These are phyloP conservation scores for Arge pagana DNA, from an alignment of 2,888 invertebrate genomes.

Conservation along the genomic window DNA sequence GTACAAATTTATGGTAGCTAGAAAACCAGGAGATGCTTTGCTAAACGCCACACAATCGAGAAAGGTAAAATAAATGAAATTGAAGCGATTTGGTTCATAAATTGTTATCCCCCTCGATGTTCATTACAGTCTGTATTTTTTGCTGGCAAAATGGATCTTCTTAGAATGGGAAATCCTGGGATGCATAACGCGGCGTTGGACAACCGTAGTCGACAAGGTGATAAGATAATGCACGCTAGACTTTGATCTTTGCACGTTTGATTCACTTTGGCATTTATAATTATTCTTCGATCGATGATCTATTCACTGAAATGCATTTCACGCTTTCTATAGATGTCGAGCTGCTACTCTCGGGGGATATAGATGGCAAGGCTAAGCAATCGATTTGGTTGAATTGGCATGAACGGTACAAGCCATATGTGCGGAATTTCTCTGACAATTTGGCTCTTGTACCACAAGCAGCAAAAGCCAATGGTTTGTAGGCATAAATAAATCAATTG, in stretches of 20 bases:
- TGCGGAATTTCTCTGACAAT: slow-evolving; percentile 38
- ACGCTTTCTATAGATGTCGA: slow-evolving; percentile 42
- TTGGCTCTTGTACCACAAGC: slow-evolving; percentile 41
- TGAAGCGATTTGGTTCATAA: not conserved
- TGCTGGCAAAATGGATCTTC: slow-evolving; percentile 35
- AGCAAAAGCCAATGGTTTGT: slow-evolving; percentile 46
- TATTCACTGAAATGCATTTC: too few species aligned
- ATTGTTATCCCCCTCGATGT: not conserved
- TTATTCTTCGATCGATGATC: too few species aligned
- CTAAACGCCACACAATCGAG: slow-evolving; percentile 37
- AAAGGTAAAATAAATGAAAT: slow-evolving; percentile 34
- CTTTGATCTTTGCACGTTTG: too few species aligned
- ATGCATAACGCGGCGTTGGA: slow-evolving; percentile 26
- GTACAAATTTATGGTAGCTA: slow-evolving; percentile 40
- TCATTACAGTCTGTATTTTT: slow-evolving; percentile 42
- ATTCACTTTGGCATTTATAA: too few species aligned
- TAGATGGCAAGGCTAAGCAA: slow-evolving; percentile 36
- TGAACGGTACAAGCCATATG: slow-evolving; percentile 34
- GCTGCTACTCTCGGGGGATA: slow-evolving; percentile 36
- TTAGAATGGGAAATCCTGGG: slow-evolving; percentile 31
- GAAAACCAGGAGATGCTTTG: slow-evolving; percentile 45
- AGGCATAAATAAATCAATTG: too few species aligned
- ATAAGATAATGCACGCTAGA: too few species aligned
- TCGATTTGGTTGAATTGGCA: slow-evolving; percentile 47
- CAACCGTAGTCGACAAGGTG: slow-evolving; percentile 41